Evolutionary conservation across 2,888 invertebrate genomes (phyloP).

Genomic region (Oligia fasciuncula): DNA sequence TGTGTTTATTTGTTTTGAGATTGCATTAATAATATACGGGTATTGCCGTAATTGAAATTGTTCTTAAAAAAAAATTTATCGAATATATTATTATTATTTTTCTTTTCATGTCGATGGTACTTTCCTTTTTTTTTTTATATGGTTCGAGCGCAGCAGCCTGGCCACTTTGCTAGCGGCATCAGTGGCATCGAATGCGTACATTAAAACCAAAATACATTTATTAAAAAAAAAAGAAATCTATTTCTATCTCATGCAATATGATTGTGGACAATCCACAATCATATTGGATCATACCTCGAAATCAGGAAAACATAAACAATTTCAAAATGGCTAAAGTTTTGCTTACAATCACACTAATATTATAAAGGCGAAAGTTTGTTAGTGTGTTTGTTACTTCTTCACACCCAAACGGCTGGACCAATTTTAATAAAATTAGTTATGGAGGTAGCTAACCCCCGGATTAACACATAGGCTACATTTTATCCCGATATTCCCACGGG

Average conservation of each 20-base stretch:
- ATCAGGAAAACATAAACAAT: slow-evolving; percentile 6
- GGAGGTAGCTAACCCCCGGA: too few species aligned
- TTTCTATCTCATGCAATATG: not conserved
- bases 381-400: too few species aligned
- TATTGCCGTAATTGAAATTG: slow-evolving; percentile 11
- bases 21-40: slow-evolving; percentile 11
- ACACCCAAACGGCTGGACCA: too few species aligned
- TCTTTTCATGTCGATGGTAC: too few species aligned
- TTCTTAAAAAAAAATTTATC: not conserved
- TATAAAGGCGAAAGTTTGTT: too few species aligned
- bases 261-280: not conserved
- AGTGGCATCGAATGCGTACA: not conserved
- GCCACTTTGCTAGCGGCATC: too few species aligned
- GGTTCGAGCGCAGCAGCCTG: too few species aligned
- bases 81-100: too few species aligned
- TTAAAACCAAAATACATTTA: not conserved
- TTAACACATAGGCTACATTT: too few species aligned
- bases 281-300: slow-evolving; percentile 3
- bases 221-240: not conserved
- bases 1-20: slow-evolving; percentile 30
- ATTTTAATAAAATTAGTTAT: too few species aligned
- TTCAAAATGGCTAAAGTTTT: not conserved
- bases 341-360: not conserved
- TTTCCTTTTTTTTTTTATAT: too few species aligned
- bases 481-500: too few species aligned